Percentiles rank a stretch among this genome's conserved stretches.
phyloP scores from a whole-genome alignment of 2,113 vertebrate species.

The Carassius auratus region DNA sequence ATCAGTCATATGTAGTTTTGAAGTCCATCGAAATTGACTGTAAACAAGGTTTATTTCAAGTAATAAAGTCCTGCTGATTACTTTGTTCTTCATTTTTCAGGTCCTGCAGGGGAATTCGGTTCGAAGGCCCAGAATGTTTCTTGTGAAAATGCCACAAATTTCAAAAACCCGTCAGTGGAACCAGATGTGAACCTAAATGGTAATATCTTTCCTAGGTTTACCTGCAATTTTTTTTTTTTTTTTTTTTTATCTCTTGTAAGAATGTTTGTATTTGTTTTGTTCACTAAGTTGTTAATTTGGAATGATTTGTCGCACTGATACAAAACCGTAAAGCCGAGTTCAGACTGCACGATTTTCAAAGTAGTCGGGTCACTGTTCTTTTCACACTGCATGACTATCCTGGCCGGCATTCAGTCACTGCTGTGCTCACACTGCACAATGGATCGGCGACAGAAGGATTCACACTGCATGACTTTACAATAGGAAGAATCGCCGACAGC shows the following conservation, averaged over 20 bases:
- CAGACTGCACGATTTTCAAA: too few relatives aligned
- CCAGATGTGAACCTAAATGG: not conserved
- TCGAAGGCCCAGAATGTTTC: not conserved
- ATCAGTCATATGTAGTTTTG: not conserved
- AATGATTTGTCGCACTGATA: not conserved
- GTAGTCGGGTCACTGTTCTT: too few relatives aligned
- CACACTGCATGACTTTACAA: too few relatives aligned
- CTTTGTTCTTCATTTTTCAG: conserved; percentile 37
- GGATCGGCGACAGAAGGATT: too few relatives aligned
- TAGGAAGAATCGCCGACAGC: too few relatives aligned
- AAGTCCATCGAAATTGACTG: not conserved
- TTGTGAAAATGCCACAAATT: conserved; percentile 27
- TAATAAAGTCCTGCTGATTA: not conserved
- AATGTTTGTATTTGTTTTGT: not conserved
- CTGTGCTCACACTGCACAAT: too few relatives aligned
- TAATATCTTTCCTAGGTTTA: not conserved
- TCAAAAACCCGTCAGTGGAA: not conserved
- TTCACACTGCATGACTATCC: too few relatives aligned
- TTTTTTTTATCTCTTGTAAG: not conserved
- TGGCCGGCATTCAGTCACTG: too few relatives aligned
- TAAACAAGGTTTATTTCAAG: not conserved
- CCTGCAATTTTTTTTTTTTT: not conserved
- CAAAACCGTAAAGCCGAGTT: not conserved
- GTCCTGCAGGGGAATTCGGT: not conserved
- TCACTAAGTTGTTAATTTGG: not conserved